Conservation (phyloP, 2,797 vertebrate genomes). For the Saxicola maurus region DNA sequence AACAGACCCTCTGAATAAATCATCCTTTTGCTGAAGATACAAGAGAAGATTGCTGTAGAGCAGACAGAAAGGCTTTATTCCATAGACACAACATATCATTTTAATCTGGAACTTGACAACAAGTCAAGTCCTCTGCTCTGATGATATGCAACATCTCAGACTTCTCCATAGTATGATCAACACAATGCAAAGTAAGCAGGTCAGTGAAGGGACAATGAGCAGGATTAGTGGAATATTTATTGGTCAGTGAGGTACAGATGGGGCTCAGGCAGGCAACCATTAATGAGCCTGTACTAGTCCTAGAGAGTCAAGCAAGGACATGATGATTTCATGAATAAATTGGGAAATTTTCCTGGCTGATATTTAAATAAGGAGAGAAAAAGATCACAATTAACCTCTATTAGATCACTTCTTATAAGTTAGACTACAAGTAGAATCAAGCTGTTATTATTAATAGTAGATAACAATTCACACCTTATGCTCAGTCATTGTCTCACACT, state of each 20-base stretch:
- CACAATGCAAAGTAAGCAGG: not conserved
- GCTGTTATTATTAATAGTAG: not conserved
- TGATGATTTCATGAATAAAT: not conserved
- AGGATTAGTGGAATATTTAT: not conserved
- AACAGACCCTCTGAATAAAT: not conserved
- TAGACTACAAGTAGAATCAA: not conserved
- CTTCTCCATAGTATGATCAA: not conserved
- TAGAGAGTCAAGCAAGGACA: not conserved
- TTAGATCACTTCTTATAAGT: not conserved
- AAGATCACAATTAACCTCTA: not conserved
- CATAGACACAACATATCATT: fast-evolving
- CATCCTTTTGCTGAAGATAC: not conserved
- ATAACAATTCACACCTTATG: not conserved
- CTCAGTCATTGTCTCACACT: not conserved
- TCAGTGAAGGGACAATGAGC: not conserved
- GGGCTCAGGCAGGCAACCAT: not conserved
- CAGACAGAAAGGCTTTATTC: not conserved
- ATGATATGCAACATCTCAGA: not conserved
- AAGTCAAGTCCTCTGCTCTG: not conserved
- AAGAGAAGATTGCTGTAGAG: not conserved
- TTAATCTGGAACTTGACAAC: not conserved
- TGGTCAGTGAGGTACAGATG: not conserved
- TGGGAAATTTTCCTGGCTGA: not conserved
- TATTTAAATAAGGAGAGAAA: not conserved
- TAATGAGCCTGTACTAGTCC: not conserved